These are phyloP conservation scores for Eilema depressum DNA, from an alignment of 2,888 invertebrate genomes.

Conservation along the genomic window DNA sequence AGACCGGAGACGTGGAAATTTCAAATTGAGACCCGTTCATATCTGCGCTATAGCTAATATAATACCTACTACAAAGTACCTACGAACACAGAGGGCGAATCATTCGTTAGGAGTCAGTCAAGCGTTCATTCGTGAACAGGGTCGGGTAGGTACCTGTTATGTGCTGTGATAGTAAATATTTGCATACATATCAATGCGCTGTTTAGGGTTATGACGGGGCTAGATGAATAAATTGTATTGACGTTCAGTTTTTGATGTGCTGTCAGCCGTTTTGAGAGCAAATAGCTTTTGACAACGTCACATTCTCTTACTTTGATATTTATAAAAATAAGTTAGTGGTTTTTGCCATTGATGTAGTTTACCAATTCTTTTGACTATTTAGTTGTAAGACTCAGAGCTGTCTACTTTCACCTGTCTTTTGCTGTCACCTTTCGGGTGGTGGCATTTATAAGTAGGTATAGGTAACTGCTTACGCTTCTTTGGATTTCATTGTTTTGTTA, in stretches of 20 bases:
- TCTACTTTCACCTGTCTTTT: too few species aligned
- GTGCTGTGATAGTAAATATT: constrained; percentile 81
- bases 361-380: neutral
- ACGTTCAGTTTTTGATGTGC: constrained; percentile 45
- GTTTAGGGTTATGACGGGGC: constrained; percentile 58
- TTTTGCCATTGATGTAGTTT: neutral
- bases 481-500: too few species aligned
- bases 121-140: constrained; percentile 82
- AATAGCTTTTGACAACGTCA: constrained; percentile 23
- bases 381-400: too few species aligned
- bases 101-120: constrained; percentile 82
- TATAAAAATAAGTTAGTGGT: neutral
- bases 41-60: constrained; percentile 58
- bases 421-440: too few species aligned
- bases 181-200: constrained; percentile 81
- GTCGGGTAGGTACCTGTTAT: constrained; percentile 79
- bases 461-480: too few species aligned
- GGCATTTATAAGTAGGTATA: too few species aligned
- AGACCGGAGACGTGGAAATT: constrained; percentile 71
- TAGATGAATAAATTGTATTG: constrained; percentile 51
- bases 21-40: constrained; percentile 74
- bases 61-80: constrained; percentile 49
- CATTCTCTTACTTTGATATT: constrained; percentile 1
- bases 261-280: constrained; percentile 22
- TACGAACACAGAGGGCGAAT: constrained; percentile 65